Conservation (phyloP, 1,140 invertebrate genomes). For the Drosophila erecta region DNA sequence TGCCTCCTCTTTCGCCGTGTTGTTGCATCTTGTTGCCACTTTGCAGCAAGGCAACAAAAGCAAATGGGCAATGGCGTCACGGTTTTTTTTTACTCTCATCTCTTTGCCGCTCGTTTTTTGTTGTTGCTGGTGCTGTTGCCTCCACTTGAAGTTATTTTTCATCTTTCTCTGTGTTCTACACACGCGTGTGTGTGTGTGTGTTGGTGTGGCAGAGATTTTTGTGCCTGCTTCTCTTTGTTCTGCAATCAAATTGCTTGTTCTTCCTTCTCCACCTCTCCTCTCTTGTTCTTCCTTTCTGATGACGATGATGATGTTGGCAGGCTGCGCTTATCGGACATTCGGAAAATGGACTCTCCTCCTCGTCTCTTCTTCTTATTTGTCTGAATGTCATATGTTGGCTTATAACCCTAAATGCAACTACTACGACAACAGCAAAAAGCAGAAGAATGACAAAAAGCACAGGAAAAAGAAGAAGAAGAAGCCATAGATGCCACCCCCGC, state of each 20-base stretch:
- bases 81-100: conserved; percentile 13
- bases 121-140: conserved; percentile 11
- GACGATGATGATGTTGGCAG: conserved; percentile 31
- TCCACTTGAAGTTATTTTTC: conserved; percentile 55
- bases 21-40: conserved; percentile 68
- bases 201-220: conserved; percentile 51
- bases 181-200: conserved; percentile 28
- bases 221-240: conserved; percentile 52
- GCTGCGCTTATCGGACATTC: conserved; percentile 56
- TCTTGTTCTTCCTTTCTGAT: conserved; percentile 7
- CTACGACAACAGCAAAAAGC: neutral
- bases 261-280: conserved; percentile 2
- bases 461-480: conserved; percentile 15
- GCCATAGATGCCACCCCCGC: conserved; percentile 47
- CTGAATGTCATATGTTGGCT: conserved; percentile 36
- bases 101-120: conserved; percentile 2
- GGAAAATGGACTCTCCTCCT: conserved; percentile 39
- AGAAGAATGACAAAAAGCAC: conserved; percentile 5
- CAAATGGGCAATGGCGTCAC: conserved; percentile 49
- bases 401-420: conserved; percentile 20
- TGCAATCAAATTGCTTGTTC: conserved; percentile 41
- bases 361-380: conserved; percentile 25
- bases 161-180: conserved; percentile 7
- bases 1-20: conserved; percentile 13
- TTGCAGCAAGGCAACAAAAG: conserved; percentile 43